Conservation (phyloP, 2,797 vertebrate genomes). For the Onychomys torridus region DNA sequence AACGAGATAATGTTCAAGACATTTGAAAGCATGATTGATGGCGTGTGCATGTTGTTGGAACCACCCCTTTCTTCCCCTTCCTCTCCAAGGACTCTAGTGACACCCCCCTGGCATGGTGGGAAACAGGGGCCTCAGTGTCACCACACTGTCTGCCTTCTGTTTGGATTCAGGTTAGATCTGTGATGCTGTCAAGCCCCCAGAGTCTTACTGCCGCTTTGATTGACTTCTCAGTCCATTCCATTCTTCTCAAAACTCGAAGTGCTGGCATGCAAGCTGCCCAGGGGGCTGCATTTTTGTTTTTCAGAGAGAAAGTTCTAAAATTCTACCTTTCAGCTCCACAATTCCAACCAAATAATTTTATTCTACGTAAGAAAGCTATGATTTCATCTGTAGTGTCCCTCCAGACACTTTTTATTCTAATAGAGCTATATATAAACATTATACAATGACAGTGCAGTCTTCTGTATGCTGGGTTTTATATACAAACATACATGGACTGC, state of each 20-base stretch:
- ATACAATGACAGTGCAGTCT: constrained; percentile 71
- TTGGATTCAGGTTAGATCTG: constrained; percentile 63
- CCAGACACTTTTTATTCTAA: constrained; percentile 71
- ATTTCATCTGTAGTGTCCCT: constrained; percentile 66
- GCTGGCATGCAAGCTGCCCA: constrained; percentile 46
- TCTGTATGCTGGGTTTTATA: constrained; percentile 76
- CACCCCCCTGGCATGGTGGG: not conserved
- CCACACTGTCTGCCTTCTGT: not conserved
- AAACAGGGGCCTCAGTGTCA: not conserved
- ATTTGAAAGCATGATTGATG: not conserved
- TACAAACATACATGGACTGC: not conserved
- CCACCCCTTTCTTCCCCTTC: fast-evolving
- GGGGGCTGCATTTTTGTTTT: not conserved
- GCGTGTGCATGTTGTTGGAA: not conserved
- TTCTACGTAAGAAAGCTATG: constrained; percentile 62
- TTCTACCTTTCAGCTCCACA: constrained; percentile 62
- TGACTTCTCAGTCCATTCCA: constrained; percentile 52
- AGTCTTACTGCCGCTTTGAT: constrained; percentile 48
- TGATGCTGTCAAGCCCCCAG: constrained; percentile 45
- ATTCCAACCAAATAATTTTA: constrained; percentile 76
- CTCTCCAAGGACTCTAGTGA: not conserved
- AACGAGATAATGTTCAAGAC: not conserved
- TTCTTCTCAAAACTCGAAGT: constrained; percentile 72
- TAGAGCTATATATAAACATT: constrained; percentile 79
- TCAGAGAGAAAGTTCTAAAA: constrained; percentile 66